Conservation (phyloP, 1,140 invertebrate genomes). For the Maconellicoccus hirsutus region DNA sequence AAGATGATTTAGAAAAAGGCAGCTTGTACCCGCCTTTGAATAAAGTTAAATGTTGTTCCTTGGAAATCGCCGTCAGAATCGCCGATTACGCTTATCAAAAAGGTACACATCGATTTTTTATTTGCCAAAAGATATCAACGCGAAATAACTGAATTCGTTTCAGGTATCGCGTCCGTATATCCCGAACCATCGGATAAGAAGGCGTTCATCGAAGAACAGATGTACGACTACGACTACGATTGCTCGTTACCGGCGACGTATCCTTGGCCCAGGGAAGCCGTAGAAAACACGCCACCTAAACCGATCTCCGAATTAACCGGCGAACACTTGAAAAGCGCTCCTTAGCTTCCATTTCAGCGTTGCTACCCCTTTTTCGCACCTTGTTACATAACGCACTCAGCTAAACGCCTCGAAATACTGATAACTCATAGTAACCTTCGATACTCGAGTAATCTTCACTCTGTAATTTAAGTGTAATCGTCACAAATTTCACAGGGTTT, state of each 20-base stretch:
- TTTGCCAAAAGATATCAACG: not conserved
- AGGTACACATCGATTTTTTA: conserved; percentile 35
- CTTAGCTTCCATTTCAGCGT: not conserved
- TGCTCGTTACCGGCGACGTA: conserved; percentile 61
- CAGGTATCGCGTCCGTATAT: conserved; percentile 70
- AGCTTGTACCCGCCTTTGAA: conserved; percentile 63
- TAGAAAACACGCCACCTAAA: conserved; percentile 23
- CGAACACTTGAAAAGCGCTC: conserved; percentile 26
- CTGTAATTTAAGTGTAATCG: too few relatives aligned
- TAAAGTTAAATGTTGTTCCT: conserved; percentile 57
- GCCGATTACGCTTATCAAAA: conserved; percentile 55
- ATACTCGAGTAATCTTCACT: too few relatives aligned
- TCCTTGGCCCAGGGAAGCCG: conserved; percentile 46
- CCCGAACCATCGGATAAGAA: conserved; percentile 66
- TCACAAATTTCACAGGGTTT: too few relatives aligned
- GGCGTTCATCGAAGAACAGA: conserved; percentile 55
- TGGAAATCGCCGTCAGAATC: conserved; percentile 56
- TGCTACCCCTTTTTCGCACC: too few relatives aligned
- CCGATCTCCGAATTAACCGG: conserved; percentile 26
- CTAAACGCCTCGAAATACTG: too few relatives aligned
- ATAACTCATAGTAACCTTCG: too few relatives aligned
- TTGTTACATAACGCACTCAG: too few relatives aligned
- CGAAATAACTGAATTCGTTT: conserved; percentile 23
- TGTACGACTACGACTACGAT: conserved; percentile 70
- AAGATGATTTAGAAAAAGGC: conserved; percentile 53